Base-by-base conservation (phyloP, 30 jellyfish, hydroid and myxozoan species). In the Thelohanellus kitauei region DNA sequence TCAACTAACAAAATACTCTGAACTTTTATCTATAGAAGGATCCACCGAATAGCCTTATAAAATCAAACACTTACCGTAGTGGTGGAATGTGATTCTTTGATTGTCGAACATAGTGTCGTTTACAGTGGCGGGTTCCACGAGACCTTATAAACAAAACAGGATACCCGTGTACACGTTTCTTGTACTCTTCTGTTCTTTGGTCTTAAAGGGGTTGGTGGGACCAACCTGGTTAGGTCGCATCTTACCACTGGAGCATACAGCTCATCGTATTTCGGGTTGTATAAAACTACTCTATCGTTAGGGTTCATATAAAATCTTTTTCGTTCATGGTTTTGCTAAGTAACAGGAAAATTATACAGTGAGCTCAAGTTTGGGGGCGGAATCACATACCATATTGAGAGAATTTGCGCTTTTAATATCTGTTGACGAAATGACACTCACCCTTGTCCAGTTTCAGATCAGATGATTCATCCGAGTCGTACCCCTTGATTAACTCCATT, bases 21-120 rank as follows among this genome's bases (percentile, higher is more conserved):
- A n/a, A n/a, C n/a, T n/a, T n/a, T n/a, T n/a, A n/a, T n/a, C n/a
- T n/a, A n/a, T n/a, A n/a, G n/a, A n/a, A n/a, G n/a, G n/a, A n/a
- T n/a, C n/a, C n/a, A n/a, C n/a, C n/a, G n/a, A n/a, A n/a, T n/a
- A n/a, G n/a, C n/a, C 8, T 27, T 27, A 27, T 27, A 5, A 27
- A 27, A 27, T 5, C n/a, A 27, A 27, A 18, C 0, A 12, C 51
- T 60, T 50, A 55, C 86, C 88, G 56, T 62, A 60, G 50, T 86
- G 64, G 17, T 44, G 60, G 41, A 75, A 60, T 31, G 87, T 75
- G 23, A 60, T 75, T 32, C 80, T 59, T 41, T 75, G 95, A 38
- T 60, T 64, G 25, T 75, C 95, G 57, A 75, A 75, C 46, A 60
- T 86, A 25, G 64, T 57, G 13, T 63, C 85, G 42, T 84, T 75